A percentile compares a stretch with the other conserved stretches of the same genome.
Conservation (phyloP, 2,797 vertebrate genomes). For the Cossypha dichroa region DNA sequence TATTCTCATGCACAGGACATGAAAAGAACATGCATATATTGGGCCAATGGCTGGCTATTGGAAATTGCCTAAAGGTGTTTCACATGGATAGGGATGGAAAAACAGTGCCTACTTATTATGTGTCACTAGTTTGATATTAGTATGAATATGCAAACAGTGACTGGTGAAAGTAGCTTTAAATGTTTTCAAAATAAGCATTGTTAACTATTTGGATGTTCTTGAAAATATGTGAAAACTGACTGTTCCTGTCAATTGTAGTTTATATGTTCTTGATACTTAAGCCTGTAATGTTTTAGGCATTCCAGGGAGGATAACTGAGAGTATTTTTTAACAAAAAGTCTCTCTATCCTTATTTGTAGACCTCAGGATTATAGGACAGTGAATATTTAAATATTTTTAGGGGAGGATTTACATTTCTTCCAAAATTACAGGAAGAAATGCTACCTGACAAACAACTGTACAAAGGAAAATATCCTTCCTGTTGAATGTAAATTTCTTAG, state of each 20-base stretch:
- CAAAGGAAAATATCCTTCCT: neutral
- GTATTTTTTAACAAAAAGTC: neutral
- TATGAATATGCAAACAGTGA: neutral
- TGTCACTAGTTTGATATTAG: neutral
- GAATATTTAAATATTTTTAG: neutral
- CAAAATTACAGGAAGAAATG: neutral
- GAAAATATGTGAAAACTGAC: neutral
- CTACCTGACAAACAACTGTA: neutral
- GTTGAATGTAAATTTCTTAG: neutral
- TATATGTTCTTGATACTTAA: neutral
- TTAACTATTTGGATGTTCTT: neutral
- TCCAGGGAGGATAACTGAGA: neutral
- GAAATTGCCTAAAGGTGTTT: neutral
- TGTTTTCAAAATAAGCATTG: neutral
- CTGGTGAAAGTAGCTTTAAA: neutral
- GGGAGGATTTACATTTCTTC: neutral
- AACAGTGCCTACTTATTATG: rapidly evolving
- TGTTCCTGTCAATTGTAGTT: neutral
- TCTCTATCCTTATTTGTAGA: neutral
- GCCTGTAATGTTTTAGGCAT: neutral
- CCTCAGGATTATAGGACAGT: neutral
- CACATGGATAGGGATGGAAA: neutral
- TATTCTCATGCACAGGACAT: neutral
- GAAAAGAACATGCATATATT: neutral
- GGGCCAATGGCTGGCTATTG: neutral